phyloP scores from a whole-genome alignment of 2,888 invertebrate genomes.

The Chymomyza procnemis region DNA sequence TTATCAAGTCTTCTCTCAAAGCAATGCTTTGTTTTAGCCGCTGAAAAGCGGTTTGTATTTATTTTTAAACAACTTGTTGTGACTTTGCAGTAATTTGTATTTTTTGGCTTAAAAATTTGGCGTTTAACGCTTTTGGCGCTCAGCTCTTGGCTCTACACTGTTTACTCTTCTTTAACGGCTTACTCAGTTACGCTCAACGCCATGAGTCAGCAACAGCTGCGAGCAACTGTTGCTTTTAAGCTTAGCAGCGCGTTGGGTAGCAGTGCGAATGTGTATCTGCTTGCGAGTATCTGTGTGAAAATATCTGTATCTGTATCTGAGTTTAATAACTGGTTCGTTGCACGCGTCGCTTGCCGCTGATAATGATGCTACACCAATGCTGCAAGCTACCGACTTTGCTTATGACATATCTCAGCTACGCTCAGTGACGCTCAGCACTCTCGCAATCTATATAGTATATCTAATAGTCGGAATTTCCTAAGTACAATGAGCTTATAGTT shows the following conservation, averaged over 20 bases:
- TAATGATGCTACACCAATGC: not conserved
- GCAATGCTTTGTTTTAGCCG: not conserved
- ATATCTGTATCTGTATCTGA: not conserved
- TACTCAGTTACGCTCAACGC: not conserved
- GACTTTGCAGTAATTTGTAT: not conserved
- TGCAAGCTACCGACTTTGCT: not conserved
- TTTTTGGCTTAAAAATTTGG: not conserved
- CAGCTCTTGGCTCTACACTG: too few species aligned
- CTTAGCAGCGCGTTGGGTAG: not conserved
- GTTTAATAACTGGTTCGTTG: not conserved
- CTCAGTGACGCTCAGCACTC: conserved; percentile 23
- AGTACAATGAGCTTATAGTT: not conserved
- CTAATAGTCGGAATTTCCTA: not conserved
- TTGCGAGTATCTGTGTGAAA: not conserved
- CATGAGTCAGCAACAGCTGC: not conserved
- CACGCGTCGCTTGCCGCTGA: not conserved
- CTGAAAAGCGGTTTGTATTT: not conserved
- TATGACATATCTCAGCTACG: not conserved
- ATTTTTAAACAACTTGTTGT: not conserved
- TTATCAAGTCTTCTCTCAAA: not conserved
- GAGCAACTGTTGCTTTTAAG: not conserved
- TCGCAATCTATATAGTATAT: not conserved
- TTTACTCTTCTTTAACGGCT: not conserved
- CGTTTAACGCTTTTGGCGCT: not conserved
- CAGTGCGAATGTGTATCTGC: not conserved